These are phyloP conservation scores for Leptopilina boulardi DNA, from an alignment of 1,140 invertebrate genomes.

Conservation along the genomic window DNA sequence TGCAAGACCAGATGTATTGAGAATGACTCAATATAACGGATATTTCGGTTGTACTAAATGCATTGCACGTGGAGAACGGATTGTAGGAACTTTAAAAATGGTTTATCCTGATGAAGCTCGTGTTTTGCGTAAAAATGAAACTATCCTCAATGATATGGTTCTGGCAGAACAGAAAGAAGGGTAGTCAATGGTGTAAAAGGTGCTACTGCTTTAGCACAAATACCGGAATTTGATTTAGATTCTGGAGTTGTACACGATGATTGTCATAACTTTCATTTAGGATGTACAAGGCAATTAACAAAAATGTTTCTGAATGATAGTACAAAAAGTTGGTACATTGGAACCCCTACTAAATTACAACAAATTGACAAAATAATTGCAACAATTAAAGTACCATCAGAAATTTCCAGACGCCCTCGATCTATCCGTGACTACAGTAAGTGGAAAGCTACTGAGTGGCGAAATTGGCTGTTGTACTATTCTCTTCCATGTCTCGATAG, in stretches of 20 bases:
- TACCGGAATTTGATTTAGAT: too few relatives aligned
- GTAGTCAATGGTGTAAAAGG: slow-evolving; percentile 30
- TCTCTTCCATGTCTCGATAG: background rate
- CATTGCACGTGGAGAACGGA: background rate
- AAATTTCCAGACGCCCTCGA: slow-evolving; percentile 1
- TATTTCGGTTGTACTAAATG: slow-evolving; percentile 39
- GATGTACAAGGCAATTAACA: background rate
- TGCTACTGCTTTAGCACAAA: background rate
- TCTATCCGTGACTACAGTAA: too few relatives aligned
- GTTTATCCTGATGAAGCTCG: too few relatives aligned
- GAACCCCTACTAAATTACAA: background rate
- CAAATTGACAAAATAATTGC: background rate
- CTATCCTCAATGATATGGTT: too few relatives aligned
- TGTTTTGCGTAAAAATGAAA: too few relatives aligned
- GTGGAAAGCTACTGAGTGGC: slow-evolving; percentile 20
- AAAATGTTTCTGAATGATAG: slow-evolving; percentile 12
- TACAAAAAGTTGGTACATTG: background rate
- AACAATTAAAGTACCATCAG: too few relatives aligned
- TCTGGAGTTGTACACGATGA: background rate
- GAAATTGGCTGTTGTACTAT: background rate
- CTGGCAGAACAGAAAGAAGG: background rate
- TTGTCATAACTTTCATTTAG: background rate
- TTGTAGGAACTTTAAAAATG: too few relatives aligned
- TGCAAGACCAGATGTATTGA: slow-evolving; percentile 33
- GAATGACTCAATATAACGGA: slow-evolving; percentile 38